Evolutionary conservation across 2,888 invertebrate genomes (phyloP).

Genomic region (Acronicta alni): DNA sequence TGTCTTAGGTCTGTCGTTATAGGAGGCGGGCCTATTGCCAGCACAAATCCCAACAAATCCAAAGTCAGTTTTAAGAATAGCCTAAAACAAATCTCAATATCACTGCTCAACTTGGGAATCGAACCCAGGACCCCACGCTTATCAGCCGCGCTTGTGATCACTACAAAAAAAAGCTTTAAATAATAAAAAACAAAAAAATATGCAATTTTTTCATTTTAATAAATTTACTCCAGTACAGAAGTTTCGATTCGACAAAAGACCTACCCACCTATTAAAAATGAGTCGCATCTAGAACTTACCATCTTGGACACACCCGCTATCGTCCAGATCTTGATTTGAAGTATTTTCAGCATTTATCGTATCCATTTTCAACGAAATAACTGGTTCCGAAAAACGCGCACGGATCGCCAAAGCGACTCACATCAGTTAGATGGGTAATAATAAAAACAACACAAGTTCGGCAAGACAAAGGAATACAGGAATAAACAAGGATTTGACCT

Average conservation of each 20-base stretch:
- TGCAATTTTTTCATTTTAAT: background rate
- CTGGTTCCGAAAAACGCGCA: slow-evolving; percentile 23
- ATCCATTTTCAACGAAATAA: slow-evolving; percentile 67
- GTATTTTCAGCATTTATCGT: slow-evolving; percentile 63
- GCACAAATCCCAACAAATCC: no score
- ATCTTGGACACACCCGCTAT: slow-evolving; percentile 62
- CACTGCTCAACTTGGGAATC: no score
- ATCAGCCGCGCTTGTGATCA: no score
- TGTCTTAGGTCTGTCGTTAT: no score
- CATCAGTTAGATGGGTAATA: slow-evolving; percentile 47
- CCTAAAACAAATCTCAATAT: no score
- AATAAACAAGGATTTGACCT: slow-evolving; percentile 38
- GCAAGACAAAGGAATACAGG: slow-evolving; percentile 48
- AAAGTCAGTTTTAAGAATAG: background rate
- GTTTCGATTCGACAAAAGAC: background rate
- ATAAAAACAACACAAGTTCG: slow-evolving; percentile 13
- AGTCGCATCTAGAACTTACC: slow-evolving; percentile 60
- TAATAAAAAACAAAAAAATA: background rate
- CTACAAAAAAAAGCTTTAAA: background rate
- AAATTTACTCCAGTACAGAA: background rate
- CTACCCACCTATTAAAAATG: background rate
- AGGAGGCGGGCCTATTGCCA: no score
- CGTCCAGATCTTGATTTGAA: slow-evolving; percentile 62
- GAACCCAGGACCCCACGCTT: no score
- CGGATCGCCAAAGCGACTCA: slow-evolving; percentile 28